These are phyloP conservation scores for Anarrhichthys ocellatus DNA, from an alignment of 2,113 vertebrate species.

Conservation along the genomic window DNA sequence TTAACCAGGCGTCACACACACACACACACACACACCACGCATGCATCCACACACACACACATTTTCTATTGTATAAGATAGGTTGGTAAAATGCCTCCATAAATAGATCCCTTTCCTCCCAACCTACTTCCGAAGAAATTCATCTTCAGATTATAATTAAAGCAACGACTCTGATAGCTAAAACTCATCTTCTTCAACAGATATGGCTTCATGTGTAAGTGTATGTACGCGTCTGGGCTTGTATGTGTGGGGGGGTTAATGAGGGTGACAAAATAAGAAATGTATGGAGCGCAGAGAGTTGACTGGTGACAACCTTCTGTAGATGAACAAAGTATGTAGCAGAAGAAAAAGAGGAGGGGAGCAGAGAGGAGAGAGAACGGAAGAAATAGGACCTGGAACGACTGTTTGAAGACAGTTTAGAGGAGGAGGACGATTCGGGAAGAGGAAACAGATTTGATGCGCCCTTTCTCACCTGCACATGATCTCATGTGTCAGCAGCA, in stretches of 20 bases:
- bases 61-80: constrained; percentile 62
- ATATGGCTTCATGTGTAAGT: constrained; percentile 24
- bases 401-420: not conserved
- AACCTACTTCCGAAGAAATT: constrained; percentile 87
- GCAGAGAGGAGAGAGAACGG: not conserved
- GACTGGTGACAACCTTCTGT: constrained; percentile 52
- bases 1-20: constrained; percentile 81
- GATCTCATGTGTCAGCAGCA: constrained; percentile 98
- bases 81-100: constrained; percentile 84
- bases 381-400: not conserved
- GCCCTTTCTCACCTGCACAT: constrained; percentile 96
- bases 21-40: constrained; percentile 26
- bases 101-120: constrained; percentile 85
- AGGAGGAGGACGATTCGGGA: constrained; percentile 13
- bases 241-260: constrained; percentile 61
- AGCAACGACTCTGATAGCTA: constrained; percentile 76
- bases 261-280: constrained; percentile 63
- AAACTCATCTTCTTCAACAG: constrained; percentile 75
- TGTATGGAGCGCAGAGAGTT: constrained; percentile 33
- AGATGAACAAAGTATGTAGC: constrained; percentile 37
- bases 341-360: not conserved
- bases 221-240: constrained; percentile 3
- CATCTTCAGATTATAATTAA: constrained; percentile 89
- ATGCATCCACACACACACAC: constrained; percentile 48
- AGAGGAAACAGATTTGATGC: not conserved